Evolutionary conservation across 2,888 invertebrate species (phyloP).

Genomic region (Drosophila neonasuta): DNA sequence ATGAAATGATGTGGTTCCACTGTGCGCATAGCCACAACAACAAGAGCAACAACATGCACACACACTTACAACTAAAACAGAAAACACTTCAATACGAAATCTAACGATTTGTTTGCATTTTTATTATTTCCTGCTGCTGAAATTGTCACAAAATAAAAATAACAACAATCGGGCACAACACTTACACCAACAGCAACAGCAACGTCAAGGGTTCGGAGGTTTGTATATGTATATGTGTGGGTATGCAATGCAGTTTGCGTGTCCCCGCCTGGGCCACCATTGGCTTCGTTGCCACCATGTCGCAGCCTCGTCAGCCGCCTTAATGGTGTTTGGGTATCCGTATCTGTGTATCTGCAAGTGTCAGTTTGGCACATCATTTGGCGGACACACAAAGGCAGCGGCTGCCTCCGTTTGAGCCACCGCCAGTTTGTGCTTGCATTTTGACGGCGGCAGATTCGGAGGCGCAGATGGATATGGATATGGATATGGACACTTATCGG

Average conservation of each 20-base stretch:
- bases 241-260: slow-evolving; percentile 31
- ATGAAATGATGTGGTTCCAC: slow-evolving; percentile 27
- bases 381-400: slow-evolving; percentile 70
- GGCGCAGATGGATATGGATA: slow-evolving; percentile 46
- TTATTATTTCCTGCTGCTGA: slow-evolving; percentile 78
- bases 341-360: slow-evolving; percentile 74
- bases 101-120: slow-evolving; percentile 80
- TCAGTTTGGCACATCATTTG: slow-evolving; percentile 78
- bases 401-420: slow-evolving; percentile 67
- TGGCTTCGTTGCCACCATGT: neutral
- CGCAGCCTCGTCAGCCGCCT: slow-evolving; percentile 28
- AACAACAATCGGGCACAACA: slow-evolving; percentile 46
- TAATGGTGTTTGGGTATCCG: slow-evolving; percentile 53
- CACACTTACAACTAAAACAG: slow-evolving; percentile 24
- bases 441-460: slow-evolving; percentile 77
- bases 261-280: neutral
- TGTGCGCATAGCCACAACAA: slow-evolving; percentile 47
- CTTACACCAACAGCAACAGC: slow-evolving; percentile 1
- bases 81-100: slow-evolving; percentile 72
- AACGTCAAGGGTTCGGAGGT: slow-evolving; percentile 4
- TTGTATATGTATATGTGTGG: neutral
- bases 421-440: slow-evolving; percentile 63
- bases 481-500: slow-evolving; percentile 48
- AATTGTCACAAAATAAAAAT: slow-evolving; percentile 75
- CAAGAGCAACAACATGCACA: slow-evolving; percentile 30